Base-by-base conservation (phyloP, 2,888 invertebrate species). In the Parelbella ahira region DNA sequence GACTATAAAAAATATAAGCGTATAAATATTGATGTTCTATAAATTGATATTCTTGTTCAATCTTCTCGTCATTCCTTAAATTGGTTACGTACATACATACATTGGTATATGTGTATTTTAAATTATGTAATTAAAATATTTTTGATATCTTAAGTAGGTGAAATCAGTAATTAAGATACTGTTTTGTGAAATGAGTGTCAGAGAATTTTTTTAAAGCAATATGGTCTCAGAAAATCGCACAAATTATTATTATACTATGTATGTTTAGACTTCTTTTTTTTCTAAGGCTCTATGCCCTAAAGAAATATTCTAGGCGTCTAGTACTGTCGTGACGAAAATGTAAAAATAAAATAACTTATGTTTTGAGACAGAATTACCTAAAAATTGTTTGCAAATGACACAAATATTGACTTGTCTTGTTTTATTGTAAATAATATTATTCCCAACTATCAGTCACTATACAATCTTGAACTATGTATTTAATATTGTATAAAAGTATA, bases 1-100 rank as follows among this genome's bases (percentile, higher is more conserved):
- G 13, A 13, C 27, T 27, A 24, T 11, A 2, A 45, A 43, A 9
- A 1, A n/a, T 10, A 32, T 37, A 4, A 36, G 25, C 15, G n/a
- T 34, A 44, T 51, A 48, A 50, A 44, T 45, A 52, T n/a, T n/a
- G n/a, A n/a, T n/a, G n/a, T n/a, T n/a, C 50, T 49, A 48, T n/a
- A n/a, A n/a, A n/a, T 52, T 44, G 49, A 50, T 53, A 44, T 48
- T 58, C 48, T 53, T 53, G 51, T 56, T 54, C 53, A 54, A 56
- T 63, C 68, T 67, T 68, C 62, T 70, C 67, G 68, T 60, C 74
- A 77, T 75, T 77, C 70, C 70, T 65, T 64, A 34, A 23, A 37
- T 30, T 19, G 28, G 20, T 27, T 21, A 24, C 2, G 20, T 32
- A 27, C 6, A 12, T 20, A n/a, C n/a, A n/a, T n/a, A n/a, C n/a